Percentiles rank a stretch among this genome's conserved stretches.
phyloP scores from a whole-genome alignment of 1,140 invertebrate genomes.

The Rhyacophila brunnea region DNA sequence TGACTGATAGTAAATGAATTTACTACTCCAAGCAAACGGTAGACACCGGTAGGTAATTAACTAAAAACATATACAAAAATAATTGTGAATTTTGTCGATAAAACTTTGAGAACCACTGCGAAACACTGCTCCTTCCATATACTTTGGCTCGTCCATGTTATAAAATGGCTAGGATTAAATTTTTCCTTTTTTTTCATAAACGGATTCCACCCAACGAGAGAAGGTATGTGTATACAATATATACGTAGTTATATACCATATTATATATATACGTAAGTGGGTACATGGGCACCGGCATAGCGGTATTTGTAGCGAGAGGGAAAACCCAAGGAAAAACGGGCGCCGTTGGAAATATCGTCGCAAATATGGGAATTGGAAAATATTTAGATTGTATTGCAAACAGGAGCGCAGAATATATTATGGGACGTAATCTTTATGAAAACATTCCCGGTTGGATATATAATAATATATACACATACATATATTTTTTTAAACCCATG shows the following conservation, averaged over 20 bases:
- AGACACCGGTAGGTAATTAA: too few relatives aligned
- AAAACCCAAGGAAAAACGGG: background rate
- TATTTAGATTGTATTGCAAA: too few relatives aligned
- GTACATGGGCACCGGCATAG: background rate
- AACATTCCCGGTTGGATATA: background rate
- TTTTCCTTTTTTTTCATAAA: constrained; percentile 30
- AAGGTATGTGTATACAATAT: background rate
- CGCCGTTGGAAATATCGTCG: background rate
- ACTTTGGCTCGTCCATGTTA: constrained; percentile 14
- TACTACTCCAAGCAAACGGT: too few relatives aligned
- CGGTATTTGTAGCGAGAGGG: background rate
- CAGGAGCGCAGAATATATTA: too few relatives aligned
- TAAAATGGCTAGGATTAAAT: constrained; percentile 31
- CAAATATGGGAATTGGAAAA: background rate
- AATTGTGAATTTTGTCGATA: too few relatives aligned
- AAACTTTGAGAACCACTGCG: background rate
- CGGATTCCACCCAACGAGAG: constrained; percentile 20
- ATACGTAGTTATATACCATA: too few relatives aligned
- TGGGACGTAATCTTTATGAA: background rate
- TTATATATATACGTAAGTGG: too few relatives aligned
- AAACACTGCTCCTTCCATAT: constrained; percentile 15
- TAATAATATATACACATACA: background rate
- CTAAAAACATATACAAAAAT: too few relatives aligned
- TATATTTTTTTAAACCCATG: background rate
- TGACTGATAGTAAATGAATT: too few relatives aligned